phyloP scores from a whole-genome alignment of 2,888 invertebrate genomes.

The Dynastes maya region DNA sequence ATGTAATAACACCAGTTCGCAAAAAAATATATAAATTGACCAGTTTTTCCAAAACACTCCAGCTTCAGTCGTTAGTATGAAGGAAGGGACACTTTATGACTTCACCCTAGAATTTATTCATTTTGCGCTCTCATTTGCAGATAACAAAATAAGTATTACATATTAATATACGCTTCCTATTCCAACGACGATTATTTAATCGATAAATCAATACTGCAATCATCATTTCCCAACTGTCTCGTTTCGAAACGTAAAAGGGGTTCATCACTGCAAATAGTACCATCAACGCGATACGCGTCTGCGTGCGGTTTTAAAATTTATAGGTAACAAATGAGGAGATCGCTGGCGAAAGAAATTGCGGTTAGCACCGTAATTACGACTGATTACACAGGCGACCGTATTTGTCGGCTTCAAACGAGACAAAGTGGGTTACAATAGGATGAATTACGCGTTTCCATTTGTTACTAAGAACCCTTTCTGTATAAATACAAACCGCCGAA shows the following conservation, averaged over 20 bases:
- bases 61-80: too few relatives aligned
- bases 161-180: too few relatives aligned
- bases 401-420: slow-evolving; percentile 40
- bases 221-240: neutral
- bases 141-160: too few relatives aligned
- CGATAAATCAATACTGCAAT: neutral
- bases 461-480: slow-evolving; percentile 32
- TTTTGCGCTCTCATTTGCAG: too few relatives aligned
- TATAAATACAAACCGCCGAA: slow-evolving; percentile 21
- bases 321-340: slow-evolving; percentile 35
- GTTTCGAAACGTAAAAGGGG: neutral
- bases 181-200: neutral
- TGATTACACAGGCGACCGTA: slow-evolving; percentile 38
- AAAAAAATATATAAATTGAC: too few relatives aligned
- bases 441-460: slow-evolving; percentile 40
- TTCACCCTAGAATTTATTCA: too few relatives aligned
- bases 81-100: too few relatives aligned
- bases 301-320: slow-evolving; percentile 26
- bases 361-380: slow-evolving; percentile 36
- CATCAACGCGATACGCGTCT: slow-evolving; percentile 10
- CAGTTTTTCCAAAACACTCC: too few relatives aligned
- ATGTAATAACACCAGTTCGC: too few relatives aligned
- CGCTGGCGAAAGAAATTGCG: slow-evolving; percentile 25
- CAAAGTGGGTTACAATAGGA: slow-evolving; percentile 35
- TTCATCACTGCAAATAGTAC: neutral